Evolutionary conservation across 2,113 vertebrate genomes (phyloP), one percentile per base, ranked within the genome.

Genomic region (Boleophthalmus pectinirostris): DNA sequence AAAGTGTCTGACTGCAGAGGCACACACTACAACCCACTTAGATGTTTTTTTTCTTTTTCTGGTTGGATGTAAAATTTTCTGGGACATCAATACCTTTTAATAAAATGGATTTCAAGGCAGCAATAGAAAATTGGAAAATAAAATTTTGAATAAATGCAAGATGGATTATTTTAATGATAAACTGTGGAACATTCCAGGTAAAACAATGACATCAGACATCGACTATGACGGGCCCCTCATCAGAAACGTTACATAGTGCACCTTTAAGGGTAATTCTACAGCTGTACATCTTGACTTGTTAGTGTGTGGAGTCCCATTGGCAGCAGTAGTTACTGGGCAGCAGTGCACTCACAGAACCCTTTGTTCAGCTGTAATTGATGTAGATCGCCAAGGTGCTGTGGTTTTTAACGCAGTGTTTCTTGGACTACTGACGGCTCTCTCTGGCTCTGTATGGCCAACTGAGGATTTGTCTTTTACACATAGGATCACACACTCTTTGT

Each of bases 301-400:
- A 33, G 66, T 46, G 13, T 60, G 16, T 54, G 53, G 18, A 73
- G 65, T 66, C 46, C 69, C 56, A 63, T 43, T 66, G 74, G 68
- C 71, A 72, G 43, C 56, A 53, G 51, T 43, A 49, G 25, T 66
- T 51, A 33, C 66, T 68, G 56, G 53, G 72, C 58, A 25, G 1
- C 23, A 60, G 71, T 72, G 73, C 73, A 25, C 35, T 35, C 15
- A 46, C 81, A 66, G 38, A 77, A 70, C 67, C 70, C 60, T 74
- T 75, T 25, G 58, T 73, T 68, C 35, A 61, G 78, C 35, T 79
- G 79, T 84, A 71, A 71, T 87, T 69, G 10, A 49, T 38, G 65
- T 80, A 78, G 72, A 63, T 1, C 12, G 0, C 23, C 23, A 58
- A 58, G 23, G 13, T 13, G 57, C 29, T 69, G 69, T 60, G 63